A percentile compares a stretch with the other conserved stretches of the same genome.
Evolutionary conservation across 2,888 invertebrate species (phyloP).

Genomic region (Nyleta sp.): DNA sequence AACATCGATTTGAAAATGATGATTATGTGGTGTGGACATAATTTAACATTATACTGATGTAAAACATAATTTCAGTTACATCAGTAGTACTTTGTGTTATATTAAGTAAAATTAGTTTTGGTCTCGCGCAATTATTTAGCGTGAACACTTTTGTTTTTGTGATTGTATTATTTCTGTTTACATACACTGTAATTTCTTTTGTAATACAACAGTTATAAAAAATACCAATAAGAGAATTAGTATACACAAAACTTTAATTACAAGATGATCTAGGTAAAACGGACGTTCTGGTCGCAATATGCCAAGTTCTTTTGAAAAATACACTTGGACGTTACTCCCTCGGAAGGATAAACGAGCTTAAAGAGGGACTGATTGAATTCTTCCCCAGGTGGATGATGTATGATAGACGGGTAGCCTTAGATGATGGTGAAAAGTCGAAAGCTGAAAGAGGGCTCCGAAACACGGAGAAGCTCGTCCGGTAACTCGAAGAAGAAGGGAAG

Average conservation of each 20-base stretch:
- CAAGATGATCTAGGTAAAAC: not conserved
- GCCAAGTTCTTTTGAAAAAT: constrained; percentile 23
- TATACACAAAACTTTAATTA: not conserved
- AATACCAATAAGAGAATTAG: too few relatives aligned
- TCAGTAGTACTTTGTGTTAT: too few relatives aligned
- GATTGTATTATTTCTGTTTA: too few relatives aligned
- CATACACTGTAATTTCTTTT: too few relatives aligned
- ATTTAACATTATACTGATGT: too few relatives aligned
- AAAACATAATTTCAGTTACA: too few relatives aligned
- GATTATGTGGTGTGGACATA: too few relatives aligned
- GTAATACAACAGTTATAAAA: too few relatives aligned
- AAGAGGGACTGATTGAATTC: constrained; percentile 67
- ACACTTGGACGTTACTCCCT: constrained; percentile 11
- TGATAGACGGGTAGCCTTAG: constrained; percentile 50
- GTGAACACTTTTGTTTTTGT: too few relatives aligned
- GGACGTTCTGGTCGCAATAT: not conserved
- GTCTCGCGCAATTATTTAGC: too few relatives aligned
- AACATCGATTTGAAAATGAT: too few relatives aligned
- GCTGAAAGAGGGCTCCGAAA: constrained; percentile 27
- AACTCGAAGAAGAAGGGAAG: constrained; percentile 34
- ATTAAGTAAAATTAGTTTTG: too few relatives aligned
- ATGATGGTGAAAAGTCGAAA: constrained; percentile 53
- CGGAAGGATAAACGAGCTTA: constrained; percentile 58
- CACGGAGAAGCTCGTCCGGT: constrained; percentile 30
- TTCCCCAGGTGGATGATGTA: constrained; percentile 59